Evolutionary conservation across 2,797 vertebrate genomes (phyloP).

Genomic region (Sebastes miniatus): DNA sequence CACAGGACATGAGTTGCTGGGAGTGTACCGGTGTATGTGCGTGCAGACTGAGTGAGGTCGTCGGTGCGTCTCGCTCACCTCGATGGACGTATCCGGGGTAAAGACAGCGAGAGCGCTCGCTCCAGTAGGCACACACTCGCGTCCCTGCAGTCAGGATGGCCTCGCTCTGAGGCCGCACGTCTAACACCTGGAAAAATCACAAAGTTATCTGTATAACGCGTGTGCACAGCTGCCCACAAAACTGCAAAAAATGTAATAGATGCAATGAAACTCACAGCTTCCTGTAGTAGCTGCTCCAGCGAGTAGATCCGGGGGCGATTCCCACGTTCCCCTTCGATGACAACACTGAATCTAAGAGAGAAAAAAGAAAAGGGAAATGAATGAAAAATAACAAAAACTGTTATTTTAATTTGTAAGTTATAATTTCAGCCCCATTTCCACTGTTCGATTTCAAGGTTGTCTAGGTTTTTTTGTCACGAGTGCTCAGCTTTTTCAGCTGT

Average conservation of each 20-base stretch:
- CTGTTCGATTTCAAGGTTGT: slow-evolving; percentile 1
- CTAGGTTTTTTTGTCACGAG: not conserved
- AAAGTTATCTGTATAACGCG: not conserved
- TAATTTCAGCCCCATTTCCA: not conserved
- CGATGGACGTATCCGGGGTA: slow-evolving; percentile 92
- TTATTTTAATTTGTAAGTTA: not conserved
- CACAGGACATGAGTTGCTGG: slow-evolving; percentile 11
- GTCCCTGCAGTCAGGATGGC: slow-evolving; percentile 87
- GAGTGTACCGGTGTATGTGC: not conserved
- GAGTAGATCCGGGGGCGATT: slow-evolving; percentile 95
- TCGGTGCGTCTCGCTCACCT: slow-evolving; percentile 76
- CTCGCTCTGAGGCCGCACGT: slow-evolving; percentile 88
- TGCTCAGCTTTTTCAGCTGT: slow-evolving; percentile 13
- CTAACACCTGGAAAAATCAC: slow-evolving; percentile 84
- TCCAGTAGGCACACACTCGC: slow-evolving; percentile 96
- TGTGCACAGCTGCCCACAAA: not conserved
- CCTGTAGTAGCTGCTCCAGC: slow-evolving; percentile 94
- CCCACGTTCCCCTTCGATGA: slow-evolving; percentile 94
- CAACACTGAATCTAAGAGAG: slow-evolving; percentile 89
- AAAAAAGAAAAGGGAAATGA: not conserved
- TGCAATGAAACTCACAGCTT: slow-evolving; percentile 86
- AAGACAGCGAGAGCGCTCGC: slow-evolving; percentile 93
- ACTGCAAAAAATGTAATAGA: not conserved
- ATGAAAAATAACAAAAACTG: not conserved
- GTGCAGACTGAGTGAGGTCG: not conserved